phyloP scores from a whole-genome alignment of 2,888 invertebrate species.

The Dioctria linearis region DNA sequence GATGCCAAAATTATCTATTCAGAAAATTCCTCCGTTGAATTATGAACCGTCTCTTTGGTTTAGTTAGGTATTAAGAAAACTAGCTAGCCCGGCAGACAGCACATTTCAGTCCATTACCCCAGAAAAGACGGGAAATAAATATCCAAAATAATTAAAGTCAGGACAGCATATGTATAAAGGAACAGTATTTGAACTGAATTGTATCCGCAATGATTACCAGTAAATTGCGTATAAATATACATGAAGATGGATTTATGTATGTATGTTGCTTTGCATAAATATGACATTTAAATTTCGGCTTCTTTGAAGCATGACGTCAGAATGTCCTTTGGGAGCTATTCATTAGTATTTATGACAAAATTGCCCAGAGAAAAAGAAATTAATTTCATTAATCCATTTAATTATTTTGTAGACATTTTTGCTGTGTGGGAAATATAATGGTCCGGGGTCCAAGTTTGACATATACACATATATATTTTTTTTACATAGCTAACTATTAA shows the following conservation, averaged over 20 bases:
- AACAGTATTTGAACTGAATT: neutral
- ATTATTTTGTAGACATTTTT: conserved; percentile 22
- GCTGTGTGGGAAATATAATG: neutral
- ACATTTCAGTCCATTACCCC: neutral
- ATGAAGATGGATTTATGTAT: neutral
- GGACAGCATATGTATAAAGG: neutral
- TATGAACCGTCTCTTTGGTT: neutral
- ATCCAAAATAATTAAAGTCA: neutral
- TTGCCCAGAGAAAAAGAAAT: conserved; percentile 25
- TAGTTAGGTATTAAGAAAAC: neutral
- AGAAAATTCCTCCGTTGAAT: neutral
- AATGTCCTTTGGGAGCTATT: conserved; percentile 36
- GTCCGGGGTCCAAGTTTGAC: no score
- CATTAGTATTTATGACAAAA: conserved; percentile 8
- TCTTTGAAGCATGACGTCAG: neutral
- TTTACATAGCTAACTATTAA: no score
- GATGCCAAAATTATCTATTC: neutral
- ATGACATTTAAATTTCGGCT: conserved; percentile 23
- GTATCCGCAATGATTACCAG: neutral
- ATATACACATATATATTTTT: no score
- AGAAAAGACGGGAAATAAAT: neutral
- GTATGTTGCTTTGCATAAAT: conserved; percentile 35
- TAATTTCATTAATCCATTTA: conserved; percentile 41
- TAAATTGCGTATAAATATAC: neutral
- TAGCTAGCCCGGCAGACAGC: neutral